A percentile compares a stretch with the other conserved stretches of the same genome.
These are phyloP conservation scores for Herpetotheres cachinnans DNA, from an alignment of 2,113 vertebrate species.

Conservation along the genomic window DNA sequence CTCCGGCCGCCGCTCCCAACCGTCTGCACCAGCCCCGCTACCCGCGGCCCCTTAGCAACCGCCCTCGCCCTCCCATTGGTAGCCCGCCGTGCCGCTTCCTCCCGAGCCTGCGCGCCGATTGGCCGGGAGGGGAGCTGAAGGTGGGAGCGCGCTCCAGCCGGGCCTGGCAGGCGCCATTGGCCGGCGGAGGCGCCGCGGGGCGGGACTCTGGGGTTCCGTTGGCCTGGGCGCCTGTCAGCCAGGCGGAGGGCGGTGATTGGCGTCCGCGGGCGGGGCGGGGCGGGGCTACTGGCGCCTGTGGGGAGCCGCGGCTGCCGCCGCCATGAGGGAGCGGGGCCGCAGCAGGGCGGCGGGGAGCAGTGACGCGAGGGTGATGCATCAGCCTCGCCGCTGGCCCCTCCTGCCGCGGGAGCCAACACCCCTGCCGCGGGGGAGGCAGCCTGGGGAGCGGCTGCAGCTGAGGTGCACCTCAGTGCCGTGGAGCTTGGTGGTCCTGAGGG, in stretches of 20 bases:
- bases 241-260: neutral
- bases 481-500: neutral
- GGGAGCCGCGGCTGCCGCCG: fast-evolving
- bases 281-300: fast-evolving
- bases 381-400: fast-evolving
- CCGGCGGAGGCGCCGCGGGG: neutral
- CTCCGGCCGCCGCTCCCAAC: neutral
- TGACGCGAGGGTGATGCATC: fast-evolving
- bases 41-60: neutral
- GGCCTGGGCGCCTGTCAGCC: neutral
- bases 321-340: neutral
- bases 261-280: neutral
- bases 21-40: neutral
- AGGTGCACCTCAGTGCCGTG: fast-evolving
- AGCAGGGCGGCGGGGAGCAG: fast-evolving
- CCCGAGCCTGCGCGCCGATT: fast-evolving
- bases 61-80: neutral
- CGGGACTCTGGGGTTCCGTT: fast-evolving
- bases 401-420: neutral
- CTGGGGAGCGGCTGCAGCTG: fast-evolving
- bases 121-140: fast-evolving
- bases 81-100: neutral
- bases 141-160: fast-evolving
- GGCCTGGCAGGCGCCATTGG: fast-evolving
- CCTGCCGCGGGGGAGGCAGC: fast-evolving